Percentiles rank a stretch among this genome's conserved stretches.
Evolutionary conservation across 2,113 vertebrate genomes (phyloP).

Genomic region (Scopus umbretta): DNA sequence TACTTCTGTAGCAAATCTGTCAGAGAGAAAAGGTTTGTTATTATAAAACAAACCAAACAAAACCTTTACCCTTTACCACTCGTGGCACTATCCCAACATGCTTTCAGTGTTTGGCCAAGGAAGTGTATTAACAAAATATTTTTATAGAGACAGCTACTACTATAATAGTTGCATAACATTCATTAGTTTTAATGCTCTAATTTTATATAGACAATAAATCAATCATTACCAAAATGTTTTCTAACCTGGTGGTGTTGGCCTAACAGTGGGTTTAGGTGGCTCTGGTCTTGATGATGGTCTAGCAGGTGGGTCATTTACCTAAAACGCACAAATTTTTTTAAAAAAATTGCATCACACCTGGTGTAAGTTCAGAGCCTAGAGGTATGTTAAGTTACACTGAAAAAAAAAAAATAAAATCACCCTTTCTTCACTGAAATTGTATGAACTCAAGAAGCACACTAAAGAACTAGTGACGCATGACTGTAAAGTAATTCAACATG

Average conservation of each 20-base stretch:
- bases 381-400: neutral
- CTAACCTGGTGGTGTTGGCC: conserved; percentile 47
- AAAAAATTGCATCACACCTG: neutral
- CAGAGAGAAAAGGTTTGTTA: neutral
- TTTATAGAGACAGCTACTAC: neutral
- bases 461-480: neutral
- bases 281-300: conserved; percentile 45
- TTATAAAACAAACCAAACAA: neutral
- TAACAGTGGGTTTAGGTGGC: neutral
- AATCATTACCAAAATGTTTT: neutral
- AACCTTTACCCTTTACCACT: neutral
- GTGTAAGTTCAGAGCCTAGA: neutral
- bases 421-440: neutral
- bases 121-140: neutral
- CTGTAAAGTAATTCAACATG: neutral
- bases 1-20: neutral
- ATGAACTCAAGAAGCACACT: neutral
- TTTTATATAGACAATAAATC: neutral
- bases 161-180: neutral
- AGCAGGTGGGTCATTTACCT: conserved; percentile 61
- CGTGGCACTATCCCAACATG: neutral
- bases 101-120: neutral
- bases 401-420: neutral
- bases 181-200: neutral
- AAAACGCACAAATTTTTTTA: neutral